Conservation (phyloP, 2,888 invertebrate species). For the Drosophila dives region DNA sequence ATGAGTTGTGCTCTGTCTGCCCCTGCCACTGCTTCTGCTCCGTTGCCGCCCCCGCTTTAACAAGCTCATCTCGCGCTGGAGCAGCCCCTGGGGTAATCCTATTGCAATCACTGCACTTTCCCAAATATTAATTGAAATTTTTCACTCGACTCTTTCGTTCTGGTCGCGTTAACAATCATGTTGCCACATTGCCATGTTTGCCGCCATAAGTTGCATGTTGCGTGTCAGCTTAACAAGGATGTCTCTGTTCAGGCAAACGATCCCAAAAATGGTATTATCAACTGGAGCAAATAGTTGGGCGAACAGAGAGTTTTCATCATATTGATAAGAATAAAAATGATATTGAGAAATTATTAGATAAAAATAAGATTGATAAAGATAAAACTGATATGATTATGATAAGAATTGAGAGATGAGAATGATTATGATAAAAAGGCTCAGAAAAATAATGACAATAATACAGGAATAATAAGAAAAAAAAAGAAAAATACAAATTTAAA, state of each 20-base stretch:
- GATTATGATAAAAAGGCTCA: too few species aligned
- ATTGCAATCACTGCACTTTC: constrained; percentile 43
- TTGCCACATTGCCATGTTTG: not conserved
- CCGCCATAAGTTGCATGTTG: constrained; percentile 17
- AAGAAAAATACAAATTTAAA: too few species aligned
- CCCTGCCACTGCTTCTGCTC: not conserved
- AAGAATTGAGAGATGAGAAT: too few species aligned
- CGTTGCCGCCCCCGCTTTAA: not conserved
- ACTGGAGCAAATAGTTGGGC: not conserved
- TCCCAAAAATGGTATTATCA: constrained; percentile 39
- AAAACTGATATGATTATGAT: too few species aligned
- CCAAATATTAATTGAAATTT: constrained; percentile 52
- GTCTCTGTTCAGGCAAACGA: constrained; percentile 44
- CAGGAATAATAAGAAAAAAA: too few species aligned
- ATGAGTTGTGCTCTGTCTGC: constrained; percentile 14
- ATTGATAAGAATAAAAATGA: too few species aligned
- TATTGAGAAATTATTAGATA: too few species aligned
- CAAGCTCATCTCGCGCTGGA: constrained; percentile 6
- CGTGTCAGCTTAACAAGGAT: constrained; percentile 56
- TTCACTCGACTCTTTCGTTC: constrained; percentile 39
- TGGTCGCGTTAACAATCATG: constrained; percentile 52
- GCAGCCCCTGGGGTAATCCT: constrained; percentile 14
- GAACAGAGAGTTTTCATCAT: too few species aligned
- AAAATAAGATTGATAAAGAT: too few species aligned
- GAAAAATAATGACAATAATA: too few species aligned